Base-by-base conservation (phyloP, 2,797 vertebrate genomes). In the Dipus sagitta region DNA sequence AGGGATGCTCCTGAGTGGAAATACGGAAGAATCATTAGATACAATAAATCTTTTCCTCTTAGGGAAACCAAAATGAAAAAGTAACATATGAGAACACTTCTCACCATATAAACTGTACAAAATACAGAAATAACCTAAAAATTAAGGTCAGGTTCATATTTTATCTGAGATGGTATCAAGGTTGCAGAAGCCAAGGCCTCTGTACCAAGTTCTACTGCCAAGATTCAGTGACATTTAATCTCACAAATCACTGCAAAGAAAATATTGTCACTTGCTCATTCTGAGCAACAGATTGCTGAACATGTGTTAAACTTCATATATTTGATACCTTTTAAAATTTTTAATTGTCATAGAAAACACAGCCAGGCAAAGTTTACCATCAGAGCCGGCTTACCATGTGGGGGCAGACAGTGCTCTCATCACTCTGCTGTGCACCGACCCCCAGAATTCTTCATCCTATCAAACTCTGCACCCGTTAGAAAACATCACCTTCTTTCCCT, bases 21-120 rank as follows among this genome's bases (percentile, higher is more conserved):
- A 70, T 79, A 91, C 67, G 4, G 12, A 95, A 85, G 68, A 82
- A 32, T 86, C 90, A 94, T 67, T 96, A 80, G 93, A 96, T 9
- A 70, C 62, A 71, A 95, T 88, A 93, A 89, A 92, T 68, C 68
- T 85, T 77, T 72, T 86, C 54, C 71, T 95, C 74, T 90, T 95
- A 86, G 62, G 92, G 76, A 96, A 94, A 86, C 65, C 71, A 88
- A 80, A 94, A 95, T 64, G 70, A 88, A 90, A 94, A 78, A 26
- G 23, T 47, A 94, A 87, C 26, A 58, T 62, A 90, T 26, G n/a
- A 86, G 81, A 94, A 88, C 60, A 78, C 30, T 67, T 94, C 77
- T 90, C 76, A 89, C n/a, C 72, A 54, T n/a, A 85, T 77, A 86
- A 85, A 82, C 65, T 72, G 32, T 95, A 81, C 67, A 91, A 94